Base-by-base conservation (phyloP, 2,888 invertebrate species). In the Allacma fusca region DNA sequence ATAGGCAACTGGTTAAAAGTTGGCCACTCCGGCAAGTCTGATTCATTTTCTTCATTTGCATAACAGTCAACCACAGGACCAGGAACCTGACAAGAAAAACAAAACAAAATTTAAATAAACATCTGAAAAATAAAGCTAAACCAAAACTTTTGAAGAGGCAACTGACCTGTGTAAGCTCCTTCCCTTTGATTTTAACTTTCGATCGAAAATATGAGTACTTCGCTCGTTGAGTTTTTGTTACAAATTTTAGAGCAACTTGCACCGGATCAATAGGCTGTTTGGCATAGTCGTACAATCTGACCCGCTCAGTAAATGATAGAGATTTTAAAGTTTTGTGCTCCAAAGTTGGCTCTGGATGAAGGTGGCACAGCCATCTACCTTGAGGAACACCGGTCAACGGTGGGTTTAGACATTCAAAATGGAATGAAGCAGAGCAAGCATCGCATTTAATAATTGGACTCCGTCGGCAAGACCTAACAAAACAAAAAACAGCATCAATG, bases 341-440 rank as follows among this genome's bases (percentile, higher is more conserved):
- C 85, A 97, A 90, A 82, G 92, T 92, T 85, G 96, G 94, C 87
- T 98, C 96, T 0, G 94, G 93, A 87, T 98, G 98, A 87, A 95
- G 95, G 0, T 98, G 98, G 86, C 98, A 98, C 96, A 98, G 97
- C 98, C 98, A 98, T 34, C 94, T 90, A 0, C 94, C 94, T 1
- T 92, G 91, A 0, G 98, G 98, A 80, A 94, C 89, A 0, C 93
- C 91, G 0, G 96, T 94, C 75, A 98, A 88, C 0, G 98, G 98
- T 0, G 98, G 97, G 86, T 96, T 93, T 80, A 98, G 87, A 85
- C 98, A 98, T 87, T 98, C 98, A 88, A 94, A 91, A 87, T 98
- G 98, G 86, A 92, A 98, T 83, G 92, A 90, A 76, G 94, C 88
- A 0, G 95, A 92, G 86, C 98, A 98, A 87, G 94, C 98, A 88